Percentiles rank a stretch among this genome's conserved stretches.
Evolutionary conservation across 2,113 vertebrate genomes (phyloP).

Genomic region (Dipodomys stephensi): DNA sequence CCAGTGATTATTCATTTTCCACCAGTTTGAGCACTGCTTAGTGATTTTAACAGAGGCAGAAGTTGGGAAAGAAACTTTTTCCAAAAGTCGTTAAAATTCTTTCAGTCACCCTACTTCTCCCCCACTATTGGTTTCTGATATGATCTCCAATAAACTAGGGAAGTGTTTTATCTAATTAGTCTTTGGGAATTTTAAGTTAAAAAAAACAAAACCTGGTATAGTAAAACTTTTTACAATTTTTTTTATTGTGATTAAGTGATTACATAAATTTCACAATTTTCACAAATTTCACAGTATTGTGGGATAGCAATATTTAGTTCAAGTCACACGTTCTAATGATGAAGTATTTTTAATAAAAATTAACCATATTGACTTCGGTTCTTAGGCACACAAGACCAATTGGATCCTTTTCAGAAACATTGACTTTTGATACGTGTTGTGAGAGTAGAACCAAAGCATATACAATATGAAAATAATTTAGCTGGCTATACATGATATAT

Average conservation of each 20-base stretch:
- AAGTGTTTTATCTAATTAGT: background rate
- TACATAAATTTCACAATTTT: too few species aligned
- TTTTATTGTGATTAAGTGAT: too few species aligned
- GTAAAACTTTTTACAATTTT: background rate
- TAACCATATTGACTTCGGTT: constrained; percentile 20
- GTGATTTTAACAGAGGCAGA: background rate
- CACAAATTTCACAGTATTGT: too few species aligned
- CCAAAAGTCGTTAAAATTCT: constrained; percentile 4
- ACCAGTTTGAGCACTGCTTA: background rate
- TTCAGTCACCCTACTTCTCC: background rate
- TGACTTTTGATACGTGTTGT: background rate
- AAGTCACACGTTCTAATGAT: background rate
- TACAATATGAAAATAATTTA: constrained; percentile 35
- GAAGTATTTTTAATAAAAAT: constrained; percentile 16
- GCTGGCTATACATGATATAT: background rate
- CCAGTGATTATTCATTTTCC: background rate
- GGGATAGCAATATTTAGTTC: too few species aligned
- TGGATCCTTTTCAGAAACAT: constrained; percentile 47
- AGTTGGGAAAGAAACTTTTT: background rate
- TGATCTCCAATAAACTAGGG: background rate
- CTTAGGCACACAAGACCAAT: background rate
- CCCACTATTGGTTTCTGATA: background rate
- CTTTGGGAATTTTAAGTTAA: background rate
- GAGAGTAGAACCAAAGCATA: background rate
- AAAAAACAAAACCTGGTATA: background rate